Base-by-base conservation (phyloP, 2,113 vertebrate species). In the Heterotis niloticus region DNA sequence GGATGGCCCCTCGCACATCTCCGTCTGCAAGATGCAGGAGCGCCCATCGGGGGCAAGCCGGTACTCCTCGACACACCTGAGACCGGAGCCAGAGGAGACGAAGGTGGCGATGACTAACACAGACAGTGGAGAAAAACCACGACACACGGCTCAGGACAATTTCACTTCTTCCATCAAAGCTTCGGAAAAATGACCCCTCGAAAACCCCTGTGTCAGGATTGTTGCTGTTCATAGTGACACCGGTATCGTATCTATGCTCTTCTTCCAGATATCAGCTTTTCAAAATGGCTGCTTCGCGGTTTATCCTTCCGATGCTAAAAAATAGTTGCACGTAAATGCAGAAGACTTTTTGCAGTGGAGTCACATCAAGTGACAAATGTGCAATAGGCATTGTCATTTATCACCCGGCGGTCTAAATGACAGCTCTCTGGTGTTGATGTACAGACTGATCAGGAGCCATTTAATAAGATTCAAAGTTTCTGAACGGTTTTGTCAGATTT, bases 1-100 rank as follows among this genome's bases (percentile, higher is more conserved):
- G 85, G 95, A 96, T 75, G 93, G 91, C 57, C 96, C 95, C 75
- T 98, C 95, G 0, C 98, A 99, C 89, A 94, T 93, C 84, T 98
- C 97, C 0, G 96, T 94, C 78, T 95, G 91, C 88, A 99, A 92
- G 59, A 96, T 84, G 85, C 98, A 99, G 80, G 96, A 98, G 77
- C 96, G 98, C 14, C 95, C 95, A 67, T 99, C 96, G 0, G 93
- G 90, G 26, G 96, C 95, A 85, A 99, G 91, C 82, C 94, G 96
- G 88, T 98, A 99, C 83, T 99, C 98, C 88, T 99, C 96, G 79
- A 99, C 98, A 1, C 98, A 99, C 69, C 98, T 99, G 87, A 0
- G 20, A 67, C 81, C 64, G 64, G 13, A 80, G 23, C 65, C 57
- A 57, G n/a, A n/a, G 66, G 5, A 77, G 54, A 59, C 34, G 29